phyloP scores from a whole-genome alignment of 2,113 vertebrate species.

The Anseranas semipalmata region DNA sequence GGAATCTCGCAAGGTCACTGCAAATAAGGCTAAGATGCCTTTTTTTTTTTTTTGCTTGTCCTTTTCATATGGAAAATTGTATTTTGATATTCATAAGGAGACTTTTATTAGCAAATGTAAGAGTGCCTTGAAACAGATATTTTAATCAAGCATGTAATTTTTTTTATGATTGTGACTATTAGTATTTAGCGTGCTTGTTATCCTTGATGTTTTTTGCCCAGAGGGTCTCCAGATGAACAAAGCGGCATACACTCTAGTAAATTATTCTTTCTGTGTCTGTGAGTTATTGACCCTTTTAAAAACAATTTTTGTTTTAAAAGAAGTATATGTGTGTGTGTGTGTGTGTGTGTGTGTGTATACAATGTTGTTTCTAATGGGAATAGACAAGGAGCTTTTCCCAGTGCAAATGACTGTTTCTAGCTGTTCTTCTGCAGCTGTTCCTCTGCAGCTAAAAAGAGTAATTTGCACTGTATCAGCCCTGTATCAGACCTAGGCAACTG shows the following conservation, averaged over 20 bases:
- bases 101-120: constrained; percentile 29
- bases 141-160: constrained; percentile 72
- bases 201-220: constrained; percentile 53
- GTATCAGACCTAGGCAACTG: background rate
- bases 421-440: background rate
- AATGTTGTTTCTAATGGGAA: constrained; percentile 57
- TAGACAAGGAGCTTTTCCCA: constrained; percentile 50
- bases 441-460: background rate
- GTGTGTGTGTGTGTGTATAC: background rate
- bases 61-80: constrained; percentile 13
- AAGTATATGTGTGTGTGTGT: background rate
- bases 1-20: constrained; percentile 23
- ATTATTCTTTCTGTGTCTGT: constrained; percentile 66
- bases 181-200: constrained; percentile 72
- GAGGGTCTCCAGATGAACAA: constrained; percentile 62
- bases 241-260: constrained; percentile 45
- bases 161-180: constrained; percentile 72
- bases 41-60: constrained; percentile 3
- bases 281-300: constrained; percentile 69
- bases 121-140: constrained; percentile 59
- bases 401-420: constrained; percentile 33
- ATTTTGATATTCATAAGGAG: constrained; percentile 38
- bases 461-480: background rate
- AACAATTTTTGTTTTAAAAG: constrained; percentile 40
- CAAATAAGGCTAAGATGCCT: background rate